Conservation (phyloP, 1,140 invertebrate species). For the Babylonia areolata region DNA sequence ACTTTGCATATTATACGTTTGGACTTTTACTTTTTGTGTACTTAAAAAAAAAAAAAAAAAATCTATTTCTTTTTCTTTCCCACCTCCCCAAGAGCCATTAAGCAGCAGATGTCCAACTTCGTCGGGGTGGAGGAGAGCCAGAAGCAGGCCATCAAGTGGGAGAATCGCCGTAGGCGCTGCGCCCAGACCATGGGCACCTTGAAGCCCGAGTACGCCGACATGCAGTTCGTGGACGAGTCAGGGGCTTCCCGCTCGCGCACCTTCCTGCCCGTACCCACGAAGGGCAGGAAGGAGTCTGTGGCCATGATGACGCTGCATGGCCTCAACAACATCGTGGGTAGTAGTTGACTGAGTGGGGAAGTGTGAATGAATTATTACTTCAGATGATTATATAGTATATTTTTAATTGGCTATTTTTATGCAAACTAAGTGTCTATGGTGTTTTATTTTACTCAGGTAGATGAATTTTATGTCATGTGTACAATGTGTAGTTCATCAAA, state of each 20-base stretch:
- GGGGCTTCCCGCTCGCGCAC: background rate
- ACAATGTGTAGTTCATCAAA: too few species aligned
- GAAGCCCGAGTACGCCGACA: constrained; percentile 50
- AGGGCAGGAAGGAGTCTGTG: constrained; percentile 74
- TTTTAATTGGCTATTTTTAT: too few species aligned
- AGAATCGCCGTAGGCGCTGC: constrained; percentile 65
- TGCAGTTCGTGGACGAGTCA: constrained; percentile 3
- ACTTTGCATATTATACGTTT: too few species aligned
- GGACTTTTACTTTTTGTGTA: too few species aligned
- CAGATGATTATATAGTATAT: too few species aligned
- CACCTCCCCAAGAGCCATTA: constrained; percentile 49
- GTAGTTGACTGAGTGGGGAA: constrained; percentile 45
- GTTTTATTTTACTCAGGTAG: too few species aligned
- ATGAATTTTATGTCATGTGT: too few species aligned
- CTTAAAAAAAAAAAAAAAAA: too few species aligned
- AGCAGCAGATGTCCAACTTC: constrained; percentile 64
- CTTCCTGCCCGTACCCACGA: background rate
- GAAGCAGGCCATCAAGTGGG: constrained; percentile 56
- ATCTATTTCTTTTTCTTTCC: too few species aligned
- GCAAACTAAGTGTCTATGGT: too few species aligned
- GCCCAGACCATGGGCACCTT: constrained; percentile 58
- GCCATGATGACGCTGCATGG: constrained; percentile 75
- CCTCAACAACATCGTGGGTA: constrained; percentile 71
- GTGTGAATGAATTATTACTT: too few species aligned
- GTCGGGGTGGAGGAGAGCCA: constrained; percentile 67